A percentile compares a stretch with the other conserved stretches of the same genome.
Conservation (phyloP, 2,888 invertebrate genomes). For the Synergus umbraculus region DNA sequence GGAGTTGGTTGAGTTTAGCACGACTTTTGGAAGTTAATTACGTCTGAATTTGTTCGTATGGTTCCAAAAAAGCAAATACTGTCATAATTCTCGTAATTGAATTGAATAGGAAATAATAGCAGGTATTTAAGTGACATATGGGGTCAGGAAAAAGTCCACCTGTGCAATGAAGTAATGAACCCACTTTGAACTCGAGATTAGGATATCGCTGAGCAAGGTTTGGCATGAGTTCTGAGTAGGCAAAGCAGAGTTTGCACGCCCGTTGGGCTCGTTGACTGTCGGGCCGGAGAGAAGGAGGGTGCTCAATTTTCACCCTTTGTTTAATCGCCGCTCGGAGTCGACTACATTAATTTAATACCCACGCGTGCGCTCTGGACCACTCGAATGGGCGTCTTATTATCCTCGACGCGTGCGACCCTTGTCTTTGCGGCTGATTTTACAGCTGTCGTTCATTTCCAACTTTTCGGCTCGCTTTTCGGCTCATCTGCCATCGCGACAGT, state of each 20-base stretch:
- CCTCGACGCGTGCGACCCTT: slow-evolving; percentile 45
- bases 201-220: slow-evolving; percentile 5
- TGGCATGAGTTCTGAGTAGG: slow-evolving; percentile 44
- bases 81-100: background rate
- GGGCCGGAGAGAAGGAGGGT: slow-evolving; percentile 57
- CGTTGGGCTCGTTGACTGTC: slow-evolving; percentile 53
- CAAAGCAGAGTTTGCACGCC: slow-evolving; percentile 45
- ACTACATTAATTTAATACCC: slow-evolving; percentile 75
- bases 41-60: background rate
- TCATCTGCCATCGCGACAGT: slow-evolving; percentile 27
- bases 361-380: slow-evolving; percentile 65
- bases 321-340: slow-evolving; percentile 74
- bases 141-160: slow-evolving; percentile 16
- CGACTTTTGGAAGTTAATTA: no score
- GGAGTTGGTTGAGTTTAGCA: no score
- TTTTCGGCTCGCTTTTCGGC: slow-evolving; percentile 9
- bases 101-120: background rate
- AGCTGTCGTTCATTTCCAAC: slow-evolving; percentile 31
- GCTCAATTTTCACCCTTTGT: slow-evolving; percentile 76
- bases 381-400: slow-evolving; percentile 60
- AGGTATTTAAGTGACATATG: background rate
- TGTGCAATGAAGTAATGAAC: slow-evolving; percentile 12
- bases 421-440: slow-evolving; percentile 45
- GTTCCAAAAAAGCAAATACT: background rate
- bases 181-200: background rate